Conservation (phyloP, 2,797 vertebrate genomes). For the Alcedo atthis region DNA sequence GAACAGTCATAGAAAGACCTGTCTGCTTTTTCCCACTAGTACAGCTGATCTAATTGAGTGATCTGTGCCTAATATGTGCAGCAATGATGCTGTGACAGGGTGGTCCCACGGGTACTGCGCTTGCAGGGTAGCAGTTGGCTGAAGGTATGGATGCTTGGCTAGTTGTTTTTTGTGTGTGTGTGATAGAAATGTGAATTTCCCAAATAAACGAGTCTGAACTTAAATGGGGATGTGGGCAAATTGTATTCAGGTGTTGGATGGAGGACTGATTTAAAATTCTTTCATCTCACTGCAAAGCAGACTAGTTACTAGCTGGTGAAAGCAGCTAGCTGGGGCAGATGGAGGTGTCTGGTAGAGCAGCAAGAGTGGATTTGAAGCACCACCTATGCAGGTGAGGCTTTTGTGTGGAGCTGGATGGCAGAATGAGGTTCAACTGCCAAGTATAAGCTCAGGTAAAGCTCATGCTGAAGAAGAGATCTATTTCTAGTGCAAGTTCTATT, state of each 20-base stretch:
- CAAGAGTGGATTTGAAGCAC: neutral
- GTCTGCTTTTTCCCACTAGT: neutral
- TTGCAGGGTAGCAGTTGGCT: neutral
- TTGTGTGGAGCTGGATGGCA: neutral
- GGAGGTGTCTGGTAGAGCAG: neutral
- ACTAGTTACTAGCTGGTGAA: neutral
- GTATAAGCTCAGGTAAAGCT: neutral
- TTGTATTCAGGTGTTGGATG: neutral
- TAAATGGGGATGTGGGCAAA: neutral
- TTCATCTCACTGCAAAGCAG: neutral
- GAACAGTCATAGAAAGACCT: neutral
- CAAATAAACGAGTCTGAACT: neutral
- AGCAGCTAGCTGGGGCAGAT: neutral
- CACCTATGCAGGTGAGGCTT: neutral
- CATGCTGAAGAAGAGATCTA: neutral
- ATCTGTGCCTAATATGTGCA: neutral
- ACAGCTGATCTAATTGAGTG: neutral
- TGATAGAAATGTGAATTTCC: neutral
- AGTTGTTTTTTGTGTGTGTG: neutral
- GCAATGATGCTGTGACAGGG: neutral
- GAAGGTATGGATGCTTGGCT: neutral
- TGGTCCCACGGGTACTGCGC: rapidly evolving
- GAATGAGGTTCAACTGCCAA: neutral
- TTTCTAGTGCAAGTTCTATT: neutral
- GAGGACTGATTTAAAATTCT: neutral